These are phyloP conservation scores for Zonotrichia albicollis DNA, from an alignment of 2,797 vertebrate species.

Conservation along the genomic window DNA sequence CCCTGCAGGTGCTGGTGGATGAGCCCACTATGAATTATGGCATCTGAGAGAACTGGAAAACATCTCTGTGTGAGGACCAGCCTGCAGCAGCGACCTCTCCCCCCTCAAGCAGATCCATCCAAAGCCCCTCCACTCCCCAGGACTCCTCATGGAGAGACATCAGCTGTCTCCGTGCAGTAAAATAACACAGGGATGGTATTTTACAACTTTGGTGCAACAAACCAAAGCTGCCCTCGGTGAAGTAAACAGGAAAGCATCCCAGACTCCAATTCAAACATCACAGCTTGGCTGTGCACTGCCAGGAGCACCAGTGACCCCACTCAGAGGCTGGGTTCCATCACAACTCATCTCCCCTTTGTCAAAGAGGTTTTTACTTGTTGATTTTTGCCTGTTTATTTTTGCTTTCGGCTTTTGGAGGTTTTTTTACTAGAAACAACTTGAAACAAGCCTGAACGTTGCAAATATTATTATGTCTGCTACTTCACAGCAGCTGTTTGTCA, in stretches of 20 bases:
- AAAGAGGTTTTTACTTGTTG: not conserved
- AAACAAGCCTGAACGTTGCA: not conserved
- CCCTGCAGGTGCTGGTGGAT: slow-evolving; percentile 34
- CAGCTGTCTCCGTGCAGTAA: not conserved
- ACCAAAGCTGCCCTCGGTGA: not conserved
- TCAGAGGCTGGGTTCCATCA: not conserved
- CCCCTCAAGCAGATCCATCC: not conserved
- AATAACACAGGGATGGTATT: not conserved
- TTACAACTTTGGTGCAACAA: not conserved
- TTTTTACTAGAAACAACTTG: not conserved
- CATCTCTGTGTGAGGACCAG: not conserved
- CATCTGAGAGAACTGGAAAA: slow-evolving; percentile 25
- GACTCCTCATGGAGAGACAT: not conserved
- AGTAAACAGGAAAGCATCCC: not conserved
- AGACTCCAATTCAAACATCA: not conserved
- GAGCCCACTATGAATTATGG: not conserved
- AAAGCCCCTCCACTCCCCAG: not conserved
- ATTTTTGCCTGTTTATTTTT: not conserved
- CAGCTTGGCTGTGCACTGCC: rapidly evolving
- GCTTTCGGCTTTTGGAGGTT: not conserved
- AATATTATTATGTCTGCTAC: not conserved
- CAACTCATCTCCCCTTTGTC: not conserved
- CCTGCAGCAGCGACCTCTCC: not conserved
- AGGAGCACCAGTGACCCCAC: rapidly evolving
- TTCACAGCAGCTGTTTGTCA: not conserved